These are phyloP conservation scores for Anguilla megastoma DNA, from an alignment of 2,797 vertebrate genomes.

Conservation along the genomic window DNA sequence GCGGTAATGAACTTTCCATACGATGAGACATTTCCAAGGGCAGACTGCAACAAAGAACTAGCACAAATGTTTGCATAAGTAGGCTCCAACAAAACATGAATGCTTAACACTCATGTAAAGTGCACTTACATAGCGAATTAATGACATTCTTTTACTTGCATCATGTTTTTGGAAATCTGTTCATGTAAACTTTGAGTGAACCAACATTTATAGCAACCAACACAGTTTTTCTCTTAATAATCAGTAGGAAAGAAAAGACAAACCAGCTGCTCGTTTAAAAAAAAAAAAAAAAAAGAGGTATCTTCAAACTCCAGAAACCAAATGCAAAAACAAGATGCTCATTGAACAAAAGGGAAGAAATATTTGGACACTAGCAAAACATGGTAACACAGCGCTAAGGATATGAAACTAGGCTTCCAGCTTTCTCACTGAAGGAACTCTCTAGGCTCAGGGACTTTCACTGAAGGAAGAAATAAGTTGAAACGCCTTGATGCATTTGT, in stretches of 20 bases:
- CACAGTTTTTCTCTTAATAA: neutral
- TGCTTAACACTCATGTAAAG: neutral
- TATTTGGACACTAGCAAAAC: neutral
- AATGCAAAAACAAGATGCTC: neutral
- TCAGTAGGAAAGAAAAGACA: neutral
- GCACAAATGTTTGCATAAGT: neutral
- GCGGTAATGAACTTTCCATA: constrained; percentile 54
- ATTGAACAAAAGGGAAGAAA: neutral
- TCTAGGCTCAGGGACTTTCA: too few relatives aligned
- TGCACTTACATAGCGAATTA: neutral
- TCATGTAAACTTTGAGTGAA: neutral
- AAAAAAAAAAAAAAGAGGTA: neutral
- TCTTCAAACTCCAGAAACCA: neutral
- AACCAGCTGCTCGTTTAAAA: neutral
- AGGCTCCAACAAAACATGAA: constrained; percentile 12
- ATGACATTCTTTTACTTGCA: neutral
- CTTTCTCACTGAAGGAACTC: neutral
- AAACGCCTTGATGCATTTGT: neutral
- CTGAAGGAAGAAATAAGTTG: neutral
- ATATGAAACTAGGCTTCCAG: neutral
- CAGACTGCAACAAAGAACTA: constrained; percentile 20
- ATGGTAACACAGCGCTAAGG: neutral
- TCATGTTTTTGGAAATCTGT: neutral
- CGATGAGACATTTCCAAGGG: constrained; percentile 22
- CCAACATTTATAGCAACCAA: neutral